Conservation (phyloP, 2,797 vertebrate genomes). For the Sparidentex hasta region DNA sequence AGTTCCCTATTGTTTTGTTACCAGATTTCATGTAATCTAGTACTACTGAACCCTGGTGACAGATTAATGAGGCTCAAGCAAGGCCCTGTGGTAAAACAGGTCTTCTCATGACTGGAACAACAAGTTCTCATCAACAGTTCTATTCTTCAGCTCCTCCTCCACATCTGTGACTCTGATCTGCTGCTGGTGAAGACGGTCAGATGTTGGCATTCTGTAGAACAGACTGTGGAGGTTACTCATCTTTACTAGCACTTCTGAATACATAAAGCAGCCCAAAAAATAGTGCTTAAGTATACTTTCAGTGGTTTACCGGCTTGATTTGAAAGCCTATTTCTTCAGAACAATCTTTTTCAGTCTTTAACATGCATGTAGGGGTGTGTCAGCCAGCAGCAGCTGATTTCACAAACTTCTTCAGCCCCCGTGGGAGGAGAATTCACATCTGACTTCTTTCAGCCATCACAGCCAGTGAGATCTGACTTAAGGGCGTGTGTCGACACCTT, state of each 20-base stretch:
- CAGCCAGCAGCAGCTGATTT: not conserved
- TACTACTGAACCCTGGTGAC: not conserved
- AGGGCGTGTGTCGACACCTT: not conserved
- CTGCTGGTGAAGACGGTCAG: not conserved
- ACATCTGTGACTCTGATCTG: not conserved
- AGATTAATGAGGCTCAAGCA: not conserved
- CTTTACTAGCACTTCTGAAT: not conserved
- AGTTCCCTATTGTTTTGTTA: too few species aligned
- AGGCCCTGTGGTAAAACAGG: not conserved
- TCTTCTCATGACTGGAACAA: not conserved
- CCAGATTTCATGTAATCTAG: too few species aligned
- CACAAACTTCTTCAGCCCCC: not conserved
- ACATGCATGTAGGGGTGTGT: not conserved
- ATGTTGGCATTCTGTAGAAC: not conserved
- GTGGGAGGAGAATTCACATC: conserved; percentile 50
- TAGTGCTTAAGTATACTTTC: not conserved
- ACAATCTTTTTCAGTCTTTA: too few species aligned
- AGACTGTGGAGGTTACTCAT: not conserved
- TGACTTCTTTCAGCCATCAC: not conserved
- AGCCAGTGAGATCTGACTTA: conserved; percentile 41
- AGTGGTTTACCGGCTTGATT: not conserved
- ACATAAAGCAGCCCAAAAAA: not conserved
- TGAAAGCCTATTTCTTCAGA: not conserved
- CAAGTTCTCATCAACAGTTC: not conserved
- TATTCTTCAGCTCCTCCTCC: not conserved